Percentiles rank a stretch among this genome's conserved stretches.
Conservation (phyloP, 35 echinoderm and acorn worm species). For the Heliocidaris tuberculata region DNA sequence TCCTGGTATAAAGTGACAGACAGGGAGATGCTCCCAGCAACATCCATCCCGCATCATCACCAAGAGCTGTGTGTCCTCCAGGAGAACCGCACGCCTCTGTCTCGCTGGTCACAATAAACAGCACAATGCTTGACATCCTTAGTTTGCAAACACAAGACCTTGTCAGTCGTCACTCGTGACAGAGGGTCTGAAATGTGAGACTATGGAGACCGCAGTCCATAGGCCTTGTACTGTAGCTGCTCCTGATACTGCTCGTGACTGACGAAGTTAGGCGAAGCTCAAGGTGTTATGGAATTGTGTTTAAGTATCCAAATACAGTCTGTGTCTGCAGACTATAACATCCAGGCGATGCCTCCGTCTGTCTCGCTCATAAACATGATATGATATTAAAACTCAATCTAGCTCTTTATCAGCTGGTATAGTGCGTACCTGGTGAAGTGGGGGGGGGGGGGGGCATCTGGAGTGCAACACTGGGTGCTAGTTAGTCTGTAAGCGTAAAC, state of each 20-base stretch:
- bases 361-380: not conserved
- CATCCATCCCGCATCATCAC: not conserved
- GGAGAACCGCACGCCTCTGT: not conserved
- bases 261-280: no score
- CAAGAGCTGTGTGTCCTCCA: not conserved
- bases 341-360: not conserved
- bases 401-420: not conserved
- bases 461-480: no score
- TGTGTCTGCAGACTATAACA: not conserved
- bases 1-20: constrained; percentile 10
- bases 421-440: not conserved
- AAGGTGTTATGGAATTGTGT: no score
- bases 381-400: not conserved
- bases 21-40: not conserved
- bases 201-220: no score
- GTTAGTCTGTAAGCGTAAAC: no score
- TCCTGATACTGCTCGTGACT: no score
- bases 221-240: no score
- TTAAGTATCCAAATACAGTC: not conserved
- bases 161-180: not conserved
- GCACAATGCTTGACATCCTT: not conserved
- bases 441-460: no score
- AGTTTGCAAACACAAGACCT: not conserved
- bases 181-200: no score
- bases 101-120: not conserved